Percentiles rank a stretch among this genome's conserved stretches.
phyloP scores from a whole-genome alignment of 2,888 invertebrate species.

The Watsonalla binaria region DNA sequence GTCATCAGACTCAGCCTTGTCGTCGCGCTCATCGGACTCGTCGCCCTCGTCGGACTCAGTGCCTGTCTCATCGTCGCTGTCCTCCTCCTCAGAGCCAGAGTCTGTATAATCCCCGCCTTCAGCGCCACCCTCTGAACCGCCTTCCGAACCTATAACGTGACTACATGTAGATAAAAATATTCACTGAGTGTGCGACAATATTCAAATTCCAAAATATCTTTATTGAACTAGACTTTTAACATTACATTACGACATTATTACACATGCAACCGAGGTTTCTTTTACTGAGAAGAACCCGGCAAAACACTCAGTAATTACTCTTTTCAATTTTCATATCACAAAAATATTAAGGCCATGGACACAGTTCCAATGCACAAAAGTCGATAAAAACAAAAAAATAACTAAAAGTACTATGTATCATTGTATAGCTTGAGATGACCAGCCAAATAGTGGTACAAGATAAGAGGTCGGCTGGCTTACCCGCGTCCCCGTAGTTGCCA shows the following conservation, averaged over 20 bases:
- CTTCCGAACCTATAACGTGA: conserved; percentile 36
- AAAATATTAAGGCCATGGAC: too few relatives aligned
- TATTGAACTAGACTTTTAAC: too few relatives aligned
- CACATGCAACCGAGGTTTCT: too few relatives aligned
- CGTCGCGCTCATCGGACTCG: conserved; percentile 35
- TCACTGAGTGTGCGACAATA: not conserved
- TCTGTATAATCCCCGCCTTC: conserved; percentile 64
- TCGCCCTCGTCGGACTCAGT: conserved; percentile 33
- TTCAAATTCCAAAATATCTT: too few relatives aligned
- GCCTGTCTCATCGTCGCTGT: conserved; percentile 68
- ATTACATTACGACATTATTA: too few relatives aligned
- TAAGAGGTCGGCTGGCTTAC: not conserved
- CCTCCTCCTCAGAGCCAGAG: conserved; percentile 69
- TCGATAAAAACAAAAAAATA: too few relatives aligned
- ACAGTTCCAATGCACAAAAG: too few relatives aligned
- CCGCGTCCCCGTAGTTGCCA: conserved; percentile 53
- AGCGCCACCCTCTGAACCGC: conserved; percentile 56
- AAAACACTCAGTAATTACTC: too few relatives aligned
- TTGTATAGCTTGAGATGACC: too few relatives aligned
- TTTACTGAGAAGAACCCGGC: too few relatives aligned
- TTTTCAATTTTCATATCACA: too few relatives aligned
- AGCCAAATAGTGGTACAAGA: not conserved
- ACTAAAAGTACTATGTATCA: too few relatives aligned
- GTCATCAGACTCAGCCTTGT: conserved; percentile 7
- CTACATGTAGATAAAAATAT: not conserved